Evolutionary conservation across 1,140 invertebrate genomes (phyloP), one percentile per base, ranked within the genome.

Genomic region (Akabosia matsudoensis): DNA sequence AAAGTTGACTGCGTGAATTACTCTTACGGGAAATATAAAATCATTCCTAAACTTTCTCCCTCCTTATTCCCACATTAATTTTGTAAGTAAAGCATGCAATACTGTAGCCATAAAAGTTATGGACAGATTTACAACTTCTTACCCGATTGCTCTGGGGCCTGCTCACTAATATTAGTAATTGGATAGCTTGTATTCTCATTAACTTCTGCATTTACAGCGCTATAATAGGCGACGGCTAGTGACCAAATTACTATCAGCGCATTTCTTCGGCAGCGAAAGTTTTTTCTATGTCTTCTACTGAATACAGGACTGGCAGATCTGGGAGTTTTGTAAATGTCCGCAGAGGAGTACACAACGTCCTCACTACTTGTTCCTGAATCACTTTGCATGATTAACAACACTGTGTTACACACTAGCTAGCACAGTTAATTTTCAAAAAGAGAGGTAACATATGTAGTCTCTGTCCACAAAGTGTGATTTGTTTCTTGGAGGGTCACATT

Each of bases 181-280:
- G 56, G n/a, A 28, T 22, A 7, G 24, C 13, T 22, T 22, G n/a
- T 64, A 64, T 22, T 28, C 24, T 64, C 56, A 10, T 4, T 22
- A 64, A 64, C 1, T 18, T 74, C 52, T n/a, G 71, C 76, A 67
- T 67, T 77, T 70, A 74, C 71, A 77, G 28, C 61, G 51, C 61
- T 73, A 33, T 75, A 75, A 70, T 77, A 77, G 22, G 76, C 72
- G 34, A 77, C 73, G 14, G 72, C 26, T 74, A 77, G 18, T 26
- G 76, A 64, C 76, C 76, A 77, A 30, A 74, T 14, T n/a, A 73
- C 24, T 73, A 77, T 56, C 34, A 77, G 64, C 33, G 34, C 72
- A 67, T 77, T 70, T 31, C 76, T 77, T 54, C 33, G 64, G 31
- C 34, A 72, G 51, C 71, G 73, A 52, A 45, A 74, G 34, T 34